A percentile compares a stretch with the other conserved stretches of the same genome.
These are phyloP conservation scores for Gambusia affinis DNA, from an alignment of 2,113 vertebrate species.

Conservation along the genomic window DNA sequence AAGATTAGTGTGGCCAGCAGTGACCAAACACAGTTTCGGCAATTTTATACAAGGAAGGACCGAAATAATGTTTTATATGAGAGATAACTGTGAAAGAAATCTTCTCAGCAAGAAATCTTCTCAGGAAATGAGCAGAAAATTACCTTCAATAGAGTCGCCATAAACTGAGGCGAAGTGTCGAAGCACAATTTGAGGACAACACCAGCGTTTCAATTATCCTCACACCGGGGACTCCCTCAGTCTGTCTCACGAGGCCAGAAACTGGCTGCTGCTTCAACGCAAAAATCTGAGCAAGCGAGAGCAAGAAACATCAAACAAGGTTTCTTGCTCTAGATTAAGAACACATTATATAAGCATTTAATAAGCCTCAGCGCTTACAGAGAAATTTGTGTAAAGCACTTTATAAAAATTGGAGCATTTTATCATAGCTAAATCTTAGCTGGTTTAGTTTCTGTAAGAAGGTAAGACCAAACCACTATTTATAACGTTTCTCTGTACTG, in stretches of 20 bases:
- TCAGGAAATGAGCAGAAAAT: constrained; percentile 13
- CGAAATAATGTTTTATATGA: neutral
- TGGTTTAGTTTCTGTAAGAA: neutral
- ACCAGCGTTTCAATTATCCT: constrained; percentile 39
- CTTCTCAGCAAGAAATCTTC: neutral
- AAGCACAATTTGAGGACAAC: constrained; percentile 21
- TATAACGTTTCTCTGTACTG: neutral
- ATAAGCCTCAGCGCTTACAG: neutral
- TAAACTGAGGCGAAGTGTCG: constrained; percentile 18
- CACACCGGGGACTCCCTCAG: constrained; percentile 8
- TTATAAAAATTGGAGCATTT: neutral
- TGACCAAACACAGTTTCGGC: neutral
- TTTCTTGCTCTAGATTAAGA: neutral
- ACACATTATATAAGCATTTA: neutral
- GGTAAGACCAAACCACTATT: neutral
- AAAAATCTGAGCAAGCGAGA: constrained; percentile 9
- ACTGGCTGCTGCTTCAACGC: constrained; percentile 8
- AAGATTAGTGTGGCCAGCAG: neutral
- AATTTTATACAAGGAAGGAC: neutral
- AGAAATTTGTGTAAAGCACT: neutral
- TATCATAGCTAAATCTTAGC: neutral
- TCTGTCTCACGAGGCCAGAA: neutral
- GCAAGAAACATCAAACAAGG: neutral
- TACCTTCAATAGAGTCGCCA: constrained; percentile 2
- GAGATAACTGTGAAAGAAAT: neutral